These are phyloP conservation scores for Alligator mississippiensis DNA, from an alignment of 2,113 vertebrate species.

Conservation along the genomic window DNA sequence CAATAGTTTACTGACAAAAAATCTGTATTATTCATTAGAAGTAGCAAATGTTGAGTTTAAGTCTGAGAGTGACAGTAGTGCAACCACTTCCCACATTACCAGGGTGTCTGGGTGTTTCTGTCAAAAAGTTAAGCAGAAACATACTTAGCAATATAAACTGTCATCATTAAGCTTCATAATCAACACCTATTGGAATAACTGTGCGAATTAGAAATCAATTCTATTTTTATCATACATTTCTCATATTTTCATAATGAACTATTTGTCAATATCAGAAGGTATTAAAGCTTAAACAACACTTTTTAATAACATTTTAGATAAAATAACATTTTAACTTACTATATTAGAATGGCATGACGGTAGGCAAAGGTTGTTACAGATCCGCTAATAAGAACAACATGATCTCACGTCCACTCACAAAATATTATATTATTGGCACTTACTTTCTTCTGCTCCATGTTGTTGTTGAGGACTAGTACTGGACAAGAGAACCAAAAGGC, in stretches of 20 bases:
- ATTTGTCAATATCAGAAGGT: neutral
- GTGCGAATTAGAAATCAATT: neutral
- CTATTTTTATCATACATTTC: too few species aligned
- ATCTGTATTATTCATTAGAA: neutral
- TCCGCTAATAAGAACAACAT: neutral
- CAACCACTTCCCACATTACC: neutral
- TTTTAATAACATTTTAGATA: neutral
- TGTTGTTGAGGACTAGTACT: neutral
- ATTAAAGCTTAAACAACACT: neutral
- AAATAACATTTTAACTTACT: neutral
- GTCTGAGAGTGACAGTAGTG: neutral
- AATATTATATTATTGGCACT: neutral
- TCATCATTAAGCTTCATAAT: neutral
- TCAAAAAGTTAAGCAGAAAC: neutral
- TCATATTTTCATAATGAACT: neutral
- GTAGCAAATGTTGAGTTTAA: slow-evolving; percentile 11
- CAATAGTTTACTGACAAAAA: neutral
- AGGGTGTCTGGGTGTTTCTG: neutral
- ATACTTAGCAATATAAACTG: neutral
- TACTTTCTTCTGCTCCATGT: neutral
- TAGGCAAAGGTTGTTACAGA: neutral
- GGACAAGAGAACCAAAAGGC: neutral
- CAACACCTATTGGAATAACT: neutral
- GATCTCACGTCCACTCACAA: neutral
- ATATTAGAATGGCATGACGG: neutral